Evolutionary conservation across 2,797 vertebrate genomes (phyloP), one percentile per base, ranked within the genome.

Genomic region (Buceros bicornis): DNA sequence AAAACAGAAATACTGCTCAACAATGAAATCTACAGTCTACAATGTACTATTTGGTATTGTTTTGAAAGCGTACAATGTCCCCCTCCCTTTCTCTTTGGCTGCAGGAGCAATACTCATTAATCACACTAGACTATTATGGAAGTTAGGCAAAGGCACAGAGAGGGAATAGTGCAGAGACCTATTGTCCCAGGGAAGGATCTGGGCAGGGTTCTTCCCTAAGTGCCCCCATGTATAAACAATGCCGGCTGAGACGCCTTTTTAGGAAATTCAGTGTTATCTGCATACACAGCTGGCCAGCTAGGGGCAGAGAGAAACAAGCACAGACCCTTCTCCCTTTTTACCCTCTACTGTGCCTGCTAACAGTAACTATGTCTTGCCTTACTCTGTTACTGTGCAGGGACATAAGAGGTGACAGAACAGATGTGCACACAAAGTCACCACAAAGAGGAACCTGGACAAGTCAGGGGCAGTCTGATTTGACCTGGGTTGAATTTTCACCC

Each of bases 201-300:
- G 14, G 28, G n/a, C 84, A 4, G 3, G 8, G 6, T 24, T 85
- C 40, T 73, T 89, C 50, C 11, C 6, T 62, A 35, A 84, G 51
- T 56, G 29, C 7, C 22, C 8, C 40, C 50, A 33, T 12, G 50
- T 42, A 33, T 11, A 73, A 81, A 48, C 11, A 40, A 9, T 6
- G 2, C 29, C 53, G 17, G 6, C 17, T 81, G 61, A 78, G 69
- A 90, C 8, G 10, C n/a, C 54, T 82, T 94, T 82, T 94, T 86
- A 93, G 84, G 84, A 78, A 94, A 89, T 89, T 82, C 21, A 35
- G 65, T 29, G 20, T 47, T 83, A 54, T 82, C 73, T 78, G 33
- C 37, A 35, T 14, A 40, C 12, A 2, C n/a, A 87, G 40, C 19
- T 81, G 62, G 14, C 24, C 45, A 67, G 25, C 15, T 43, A 54